Evolutionary conservation across 2,113 vertebrate genomes (phyloP), one percentile per base, ranked within the genome.

Genomic region (Oryzias celebensis): DNA sequence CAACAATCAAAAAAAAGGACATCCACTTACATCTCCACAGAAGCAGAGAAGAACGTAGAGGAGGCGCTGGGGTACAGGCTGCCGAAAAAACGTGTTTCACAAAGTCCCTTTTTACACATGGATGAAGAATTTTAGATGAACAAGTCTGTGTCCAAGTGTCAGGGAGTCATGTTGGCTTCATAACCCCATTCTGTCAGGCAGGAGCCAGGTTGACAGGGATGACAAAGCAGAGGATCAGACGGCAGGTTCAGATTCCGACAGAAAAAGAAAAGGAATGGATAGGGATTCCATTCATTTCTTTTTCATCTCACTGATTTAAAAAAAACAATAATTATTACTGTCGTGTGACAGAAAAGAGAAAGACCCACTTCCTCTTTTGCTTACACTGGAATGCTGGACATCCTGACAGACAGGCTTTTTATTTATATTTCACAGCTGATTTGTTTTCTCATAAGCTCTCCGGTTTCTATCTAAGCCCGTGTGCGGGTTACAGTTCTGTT

Each of bases 301-400:
- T 65, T 44, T 4, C 51, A 63, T 42, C 52, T 62, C 68, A 57
- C 36, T 54, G 62, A 69, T 61, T 48, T 76, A 18, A 23, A 7
- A 36, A 36, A 20, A 20, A 20, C 20, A 20, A 36, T 3, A 2
- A 12, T 36, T 48, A 7, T 60, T 17, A 36, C n/a, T 52, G 69
- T 67, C 50, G 69, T 60, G 71, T 62, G 75, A 73, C 76, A 60
- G 28, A 68, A 42, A 66, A 36, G 41, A 78, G 26, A 70, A 18
- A 63, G 82, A 82, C 77, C 71, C 68, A 81, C 85, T 89, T 83
- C 82, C 75, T 65, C 78, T 73, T 83, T 88, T 88, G 87, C 85
- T 84, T 77, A 60, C 78, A 55, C 60, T 75, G 84, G 85, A 91
- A 90, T 90, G 89, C 75, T 77, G 86, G 82, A 80, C 76, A 58